Evolutionary conservation across 2,797 vertebrate genomes (phyloP).

Genomic region (Chaunax sp.): DNA sequence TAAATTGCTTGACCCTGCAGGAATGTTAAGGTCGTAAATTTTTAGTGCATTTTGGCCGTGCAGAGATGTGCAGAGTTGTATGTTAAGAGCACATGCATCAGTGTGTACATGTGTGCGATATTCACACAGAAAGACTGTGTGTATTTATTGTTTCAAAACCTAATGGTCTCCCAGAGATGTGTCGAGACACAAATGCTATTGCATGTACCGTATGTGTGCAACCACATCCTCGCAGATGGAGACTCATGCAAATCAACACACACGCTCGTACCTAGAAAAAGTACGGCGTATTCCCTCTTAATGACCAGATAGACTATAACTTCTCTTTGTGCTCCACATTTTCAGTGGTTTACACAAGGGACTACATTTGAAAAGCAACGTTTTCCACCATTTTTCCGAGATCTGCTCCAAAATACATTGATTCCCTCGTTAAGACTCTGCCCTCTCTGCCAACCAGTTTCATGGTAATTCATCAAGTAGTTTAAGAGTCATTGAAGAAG

Average conservation of each 20-base stretch:
- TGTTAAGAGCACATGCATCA: conserved; percentile 51
- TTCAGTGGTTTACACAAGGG: conserved; percentile 58
- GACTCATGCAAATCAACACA: conserved; percentile 44
- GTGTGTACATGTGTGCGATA: conserved; percentile 44
- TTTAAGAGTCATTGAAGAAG: too few species aligned
- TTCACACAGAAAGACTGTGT: conserved; percentile 42
- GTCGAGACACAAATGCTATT: conserved; percentile 5
- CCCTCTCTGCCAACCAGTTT: too few species aligned
- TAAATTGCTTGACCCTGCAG: conserved; percentile 98
- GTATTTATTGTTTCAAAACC: conserved; percentile 74
- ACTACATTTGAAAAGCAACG: conserved; percentile 34
- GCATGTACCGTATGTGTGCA: conserved; percentile 29
- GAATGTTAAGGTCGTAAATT: conserved; percentile 98
- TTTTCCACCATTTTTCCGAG: too few species aligned
- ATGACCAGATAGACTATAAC: conserved; percentile 70
- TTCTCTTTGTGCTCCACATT: conserved; percentile 44
- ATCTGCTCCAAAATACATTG: too few species aligned
- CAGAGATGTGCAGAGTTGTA: conserved; percentile 75
- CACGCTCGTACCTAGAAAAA: conserved; percentile 65
- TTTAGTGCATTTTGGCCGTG: conserved; percentile 88
- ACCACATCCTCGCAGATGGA: conserved; percentile 28
- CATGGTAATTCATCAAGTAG: too few species aligned
- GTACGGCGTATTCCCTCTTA: conserved; percentile 47
- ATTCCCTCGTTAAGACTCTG: too few species aligned
- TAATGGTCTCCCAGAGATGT: conserved; percentile 78